Evolutionary conservation across 2,888 invertebrate species (phyloP).

Genomic region (Hypsopygia costalis): DNA sequence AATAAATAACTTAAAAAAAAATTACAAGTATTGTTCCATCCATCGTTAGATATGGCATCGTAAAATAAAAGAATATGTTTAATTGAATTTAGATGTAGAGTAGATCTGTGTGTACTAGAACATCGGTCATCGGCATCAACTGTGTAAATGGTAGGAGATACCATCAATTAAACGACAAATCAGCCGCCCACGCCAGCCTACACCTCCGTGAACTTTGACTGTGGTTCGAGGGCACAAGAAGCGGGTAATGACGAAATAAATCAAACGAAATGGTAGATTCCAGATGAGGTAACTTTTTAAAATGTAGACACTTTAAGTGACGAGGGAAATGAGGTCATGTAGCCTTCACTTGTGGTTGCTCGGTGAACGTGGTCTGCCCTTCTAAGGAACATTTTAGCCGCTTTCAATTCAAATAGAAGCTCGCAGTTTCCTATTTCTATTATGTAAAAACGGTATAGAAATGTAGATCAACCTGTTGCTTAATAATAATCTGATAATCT

Average conservation of each 20-base stretch:
- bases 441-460: too few species aligned
- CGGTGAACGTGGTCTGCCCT: background rate
- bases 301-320: background rate
- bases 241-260: conserved; percentile 33
- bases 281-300: conserved; percentile 10
- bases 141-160: background rate
- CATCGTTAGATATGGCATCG: too few species aligned
- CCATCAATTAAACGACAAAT: conserved; percentile 4
- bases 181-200: conserved; percentile 32
- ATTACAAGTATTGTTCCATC: too few species aligned
- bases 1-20: too few species aligned
- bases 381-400: background rate
- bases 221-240: conserved; percentile 17
- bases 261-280: conserved; percentile 20
- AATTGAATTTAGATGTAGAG: too few species aligned
- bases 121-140: background rate
- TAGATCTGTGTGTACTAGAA: too few species aligned
- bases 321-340: background rate
- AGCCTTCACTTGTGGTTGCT: background rate
- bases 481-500: too few species aligned
- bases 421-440: too few species aligned
- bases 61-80: too few species aligned
- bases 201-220: conserved; percentile 28
- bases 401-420: too few species aligned
- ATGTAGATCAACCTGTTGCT: too few species aligned